phyloP scores from a whole-genome alignment of 1,140 invertebrate genomes.

The Megalopta genalis region DNA sequence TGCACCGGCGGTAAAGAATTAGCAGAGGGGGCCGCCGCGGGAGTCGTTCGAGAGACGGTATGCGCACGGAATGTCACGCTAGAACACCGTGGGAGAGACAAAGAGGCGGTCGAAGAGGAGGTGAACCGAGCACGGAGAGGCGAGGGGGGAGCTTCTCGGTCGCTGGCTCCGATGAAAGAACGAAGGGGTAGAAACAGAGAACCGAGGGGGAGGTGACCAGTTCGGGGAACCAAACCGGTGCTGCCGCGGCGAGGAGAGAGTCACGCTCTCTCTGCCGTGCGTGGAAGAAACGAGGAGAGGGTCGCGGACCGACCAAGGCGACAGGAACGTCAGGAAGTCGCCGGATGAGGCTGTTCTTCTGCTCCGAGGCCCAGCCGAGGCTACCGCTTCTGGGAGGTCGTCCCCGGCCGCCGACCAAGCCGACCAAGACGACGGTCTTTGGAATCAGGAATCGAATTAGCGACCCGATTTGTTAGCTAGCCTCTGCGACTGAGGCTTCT shows the following conservation, averaged over 20 bases:
- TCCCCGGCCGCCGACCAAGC: too few species aligned
- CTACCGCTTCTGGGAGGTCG: slow-evolving; percentile 1
- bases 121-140: not conserved
- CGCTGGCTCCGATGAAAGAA: not conserved
- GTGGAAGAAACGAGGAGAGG: slow-evolving; percentile 79
- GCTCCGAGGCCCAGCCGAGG: not conserved
- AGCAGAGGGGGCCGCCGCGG: too few species aligned
- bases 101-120: not conserved
- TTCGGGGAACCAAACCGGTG: slow-evolving; percentile 69
- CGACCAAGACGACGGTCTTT: too few species aligned
- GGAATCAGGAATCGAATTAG: too few species aligned
- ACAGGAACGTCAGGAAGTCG: slow-evolving; percentile 67
- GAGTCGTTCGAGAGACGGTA: not conserved
- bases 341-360: not conserved
- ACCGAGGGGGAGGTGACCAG: not conserved
- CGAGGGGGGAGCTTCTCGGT: not conserved
- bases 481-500: too few species aligned
- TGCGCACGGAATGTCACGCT: not conserved
- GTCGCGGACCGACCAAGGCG: slow-evolving; percentile 65
- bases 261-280: slow-evolving; percentile 63
- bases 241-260: slow-evolving; percentile 65
- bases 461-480: too few species aligned
- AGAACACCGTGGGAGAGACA: not conserved
- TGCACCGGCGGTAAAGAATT: too few species aligned
- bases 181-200: slow-evolving; percentile 17